Percentiles rank a stretch among this genome's conserved stretches.
These are phyloP conservation scores for Neomorphus geoffroyi DNA, from an alignment of 2,797 vertebrate species.

Conservation along the genomic window DNA sequence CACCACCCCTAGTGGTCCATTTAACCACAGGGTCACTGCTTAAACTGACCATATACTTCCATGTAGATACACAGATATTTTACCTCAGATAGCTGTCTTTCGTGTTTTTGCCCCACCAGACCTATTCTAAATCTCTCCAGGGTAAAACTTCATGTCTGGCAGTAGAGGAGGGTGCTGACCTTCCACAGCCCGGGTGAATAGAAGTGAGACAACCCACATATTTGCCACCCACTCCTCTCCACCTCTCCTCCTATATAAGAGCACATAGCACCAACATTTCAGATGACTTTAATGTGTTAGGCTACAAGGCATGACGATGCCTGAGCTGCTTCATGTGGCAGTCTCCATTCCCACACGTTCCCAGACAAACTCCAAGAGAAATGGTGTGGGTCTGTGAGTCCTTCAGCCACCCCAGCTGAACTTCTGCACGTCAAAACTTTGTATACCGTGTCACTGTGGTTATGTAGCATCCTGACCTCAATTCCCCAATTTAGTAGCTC, in stretches of 20 bases:
- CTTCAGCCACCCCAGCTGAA: not conserved
- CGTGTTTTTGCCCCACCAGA: not conserved
- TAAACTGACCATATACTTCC: not conserved
- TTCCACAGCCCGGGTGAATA: not conserved
- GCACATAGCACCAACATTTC: not conserved
- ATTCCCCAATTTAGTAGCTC: not conserved
- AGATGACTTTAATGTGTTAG: not conserved
- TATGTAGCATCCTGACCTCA: not conserved
- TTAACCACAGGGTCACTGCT: not conserved
- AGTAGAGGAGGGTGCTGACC: not conserved
- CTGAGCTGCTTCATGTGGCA: not conserved
- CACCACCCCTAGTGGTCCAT: not conserved
- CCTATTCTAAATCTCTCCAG: not conserved
- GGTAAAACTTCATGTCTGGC: not conserved
- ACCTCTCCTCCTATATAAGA: not conserved
- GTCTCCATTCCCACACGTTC: not conserved
- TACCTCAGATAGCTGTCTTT: not conserved
- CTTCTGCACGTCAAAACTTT: not conserved
- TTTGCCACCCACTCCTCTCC: not conserved
- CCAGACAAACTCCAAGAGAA: not conserved
- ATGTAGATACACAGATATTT: rapidly evolving
- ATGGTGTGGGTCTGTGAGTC: not conserved
- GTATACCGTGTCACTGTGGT: rapidly evolving
- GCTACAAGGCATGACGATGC: not conserved
- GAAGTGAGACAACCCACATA: not conserved